Conservation (phyloP, 2,113 vertebrate species). For the Seriola rivoliana region DNA sequence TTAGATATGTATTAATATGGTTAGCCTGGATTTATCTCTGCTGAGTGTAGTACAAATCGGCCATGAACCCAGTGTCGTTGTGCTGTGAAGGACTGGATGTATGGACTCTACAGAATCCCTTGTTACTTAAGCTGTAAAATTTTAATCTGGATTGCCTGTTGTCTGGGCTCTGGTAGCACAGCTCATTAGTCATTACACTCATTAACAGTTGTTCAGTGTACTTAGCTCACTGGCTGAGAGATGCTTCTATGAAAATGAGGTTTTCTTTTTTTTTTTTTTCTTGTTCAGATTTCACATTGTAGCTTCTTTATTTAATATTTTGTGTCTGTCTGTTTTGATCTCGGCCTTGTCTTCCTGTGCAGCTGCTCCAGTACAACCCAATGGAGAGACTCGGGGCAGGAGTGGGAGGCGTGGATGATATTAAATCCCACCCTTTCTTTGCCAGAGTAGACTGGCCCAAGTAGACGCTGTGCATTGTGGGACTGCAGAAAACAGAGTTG, state of each 20-base stretch:
- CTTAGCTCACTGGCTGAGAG: background rate
- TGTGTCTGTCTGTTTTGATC: background rate
- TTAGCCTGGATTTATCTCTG: constrained; percentile 32
- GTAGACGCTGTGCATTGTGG: constrained; percentile 51
- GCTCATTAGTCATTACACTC: background rate
- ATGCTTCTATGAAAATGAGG: background rate
- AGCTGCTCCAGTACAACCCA: constrained; percentile 98
- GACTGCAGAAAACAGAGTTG: constrained; percentile 10
- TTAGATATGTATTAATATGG: constrained; percentile 44
- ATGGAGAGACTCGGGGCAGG: constrained; percentile 94
- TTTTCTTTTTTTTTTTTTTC: background rate
- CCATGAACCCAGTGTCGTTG: background rate
- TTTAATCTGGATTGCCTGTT: background rate
- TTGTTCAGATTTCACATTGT: background rate
- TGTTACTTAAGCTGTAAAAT: background rate
- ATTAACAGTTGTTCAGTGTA: background rate
- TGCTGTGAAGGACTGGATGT: background rate
- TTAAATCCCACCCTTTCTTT: constrained; percentile 98
- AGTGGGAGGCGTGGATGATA: constrained; percentile 94
- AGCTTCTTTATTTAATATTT: background rate
- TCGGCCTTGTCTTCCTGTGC: constrained; percentile 54
- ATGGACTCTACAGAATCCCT: background rate
- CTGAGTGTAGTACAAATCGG: constrained; percentile 20
- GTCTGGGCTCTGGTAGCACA: background rate
- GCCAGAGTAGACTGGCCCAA: constrained; percentile 89